Evolutionary conservation across 2,113 vertebrate species (phyloP).

Genomic region (Cyanoliseus patagonus): DNA sequence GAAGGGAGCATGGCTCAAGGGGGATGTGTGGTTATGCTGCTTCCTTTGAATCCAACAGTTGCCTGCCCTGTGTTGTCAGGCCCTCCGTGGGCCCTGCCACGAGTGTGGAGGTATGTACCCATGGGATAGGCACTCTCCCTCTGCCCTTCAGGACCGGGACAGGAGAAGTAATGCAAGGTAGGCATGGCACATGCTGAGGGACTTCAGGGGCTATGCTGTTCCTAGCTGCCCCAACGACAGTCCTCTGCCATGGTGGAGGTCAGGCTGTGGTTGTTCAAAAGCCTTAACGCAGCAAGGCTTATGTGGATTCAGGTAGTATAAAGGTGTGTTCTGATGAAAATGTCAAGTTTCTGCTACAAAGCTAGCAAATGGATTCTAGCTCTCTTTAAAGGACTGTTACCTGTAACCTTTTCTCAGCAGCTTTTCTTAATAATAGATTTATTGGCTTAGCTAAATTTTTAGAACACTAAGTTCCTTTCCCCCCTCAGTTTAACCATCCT

Average conservation of each 20-base stretch:
- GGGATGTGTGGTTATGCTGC: accelerated
- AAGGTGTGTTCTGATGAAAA: neutral
- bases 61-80: accelerated
- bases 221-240: accelerated
- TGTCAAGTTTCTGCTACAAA: neutral
- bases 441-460: neutral
- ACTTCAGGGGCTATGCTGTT: accelerated
- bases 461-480: neutral
- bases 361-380: neutral
- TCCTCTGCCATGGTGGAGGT: accelerated
- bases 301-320: neutral
- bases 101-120: accelerated
- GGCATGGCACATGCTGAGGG: accelerated
- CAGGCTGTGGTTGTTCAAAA: neutral
- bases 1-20: accelerated
- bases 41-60: accelerated
- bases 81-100: accelerated
- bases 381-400: neutral
- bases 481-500: accelerated
- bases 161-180: accelerated
- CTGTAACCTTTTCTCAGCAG: neutral
- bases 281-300: neutral
- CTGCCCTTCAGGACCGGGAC: accelerated
- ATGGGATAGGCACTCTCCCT: accelerated
- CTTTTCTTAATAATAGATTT: neutral